These are phyloP conservation scores for Dendrocincla tyrannina DNA, from an alignment of 2,797 vertebrate species.

Conservation along the genomic window DNA sequence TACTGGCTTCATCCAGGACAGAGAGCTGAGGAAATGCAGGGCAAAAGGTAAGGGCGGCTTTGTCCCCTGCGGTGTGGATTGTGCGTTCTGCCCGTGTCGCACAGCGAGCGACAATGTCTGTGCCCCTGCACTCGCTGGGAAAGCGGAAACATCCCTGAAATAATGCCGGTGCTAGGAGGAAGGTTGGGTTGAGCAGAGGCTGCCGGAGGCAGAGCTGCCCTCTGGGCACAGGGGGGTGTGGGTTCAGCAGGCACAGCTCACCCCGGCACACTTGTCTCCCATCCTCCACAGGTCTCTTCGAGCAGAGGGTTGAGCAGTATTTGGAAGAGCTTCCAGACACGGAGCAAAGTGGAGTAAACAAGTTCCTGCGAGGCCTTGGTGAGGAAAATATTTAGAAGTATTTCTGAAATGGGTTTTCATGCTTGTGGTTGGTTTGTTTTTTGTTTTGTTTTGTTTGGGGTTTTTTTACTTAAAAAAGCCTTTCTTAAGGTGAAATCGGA, in stretches of 20 bases:
- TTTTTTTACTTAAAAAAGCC: neutral
- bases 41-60: slow-evolving; percentile 87
- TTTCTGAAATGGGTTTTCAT: neutral
- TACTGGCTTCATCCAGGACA: slow-evolving; percentile 97
- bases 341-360: slow-evolving; percentile 98
- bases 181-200: neutral
- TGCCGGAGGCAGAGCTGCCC: neutral
- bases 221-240: neutral
- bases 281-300: slow-evolving; percentile 88
- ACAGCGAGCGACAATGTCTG: rapidly evolving
- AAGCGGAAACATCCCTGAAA: rapidly evolving
- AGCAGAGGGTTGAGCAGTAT: slow-evolving; percentile 96
- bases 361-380: slow-evolving; percentile 97
- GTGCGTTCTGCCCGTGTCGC: rapidly evolving
- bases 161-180: neutral
- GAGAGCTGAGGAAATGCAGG: slow-evolving; percentile 92
- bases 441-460: neutral
- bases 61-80: rapidly evolving
- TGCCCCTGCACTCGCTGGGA: rapidly evolving
- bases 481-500: neutral
- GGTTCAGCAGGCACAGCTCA: rapidly evolving
- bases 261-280: rapidly evolving
- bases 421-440: too few relatives aligned
- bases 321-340: slow-evolving; percentile 96
- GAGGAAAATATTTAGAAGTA: slow-evolving; percentile 57